These are phyloP conservation scores for Mactromeris polynyma DNA, from an alignment of 2,888 invertebrate species.

Conservation along the genomic window DNA sequence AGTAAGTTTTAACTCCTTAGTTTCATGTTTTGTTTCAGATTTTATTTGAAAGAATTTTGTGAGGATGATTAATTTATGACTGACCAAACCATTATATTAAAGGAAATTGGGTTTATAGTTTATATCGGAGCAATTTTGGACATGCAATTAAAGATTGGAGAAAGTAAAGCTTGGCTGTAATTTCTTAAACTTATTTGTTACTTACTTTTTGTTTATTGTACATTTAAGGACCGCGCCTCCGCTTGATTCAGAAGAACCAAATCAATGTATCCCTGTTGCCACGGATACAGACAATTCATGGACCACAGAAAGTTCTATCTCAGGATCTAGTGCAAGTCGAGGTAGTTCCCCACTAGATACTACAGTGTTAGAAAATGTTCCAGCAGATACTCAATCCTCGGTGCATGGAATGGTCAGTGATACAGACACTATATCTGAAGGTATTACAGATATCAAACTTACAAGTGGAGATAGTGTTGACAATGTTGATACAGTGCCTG, in stretches of 20 bases:
- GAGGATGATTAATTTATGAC: no score
- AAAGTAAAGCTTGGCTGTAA: no score
- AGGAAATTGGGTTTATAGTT: no score
- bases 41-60: no score
- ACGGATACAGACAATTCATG: conserved; percentile 63
- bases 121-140: no score
- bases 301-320: conserved; percentile 60
- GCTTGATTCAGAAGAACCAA: not conserved
- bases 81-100: no score
- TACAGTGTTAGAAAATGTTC: conserved; percentile 16
- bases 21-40: no score
- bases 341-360: conserved; percentile 59
- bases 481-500: not conserved
- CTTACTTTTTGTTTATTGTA: not conserved
- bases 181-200: no score
- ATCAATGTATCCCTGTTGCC: not conserved
- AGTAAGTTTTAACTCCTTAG: no score
- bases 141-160: no score
- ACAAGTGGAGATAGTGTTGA: not conserved
- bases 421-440: not conserved
- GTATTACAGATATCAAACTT: not conserved
- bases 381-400: not conserved
- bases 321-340: conserved; percentile 56
- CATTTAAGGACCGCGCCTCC: conserved; percentile 9
- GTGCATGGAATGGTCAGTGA: not conserved